These are phyloP conservation scores for Chrysopilus asiliformis DNA, from an alignment of 2,888 invertebrate species.

Conservation along the genomic window DNA sequence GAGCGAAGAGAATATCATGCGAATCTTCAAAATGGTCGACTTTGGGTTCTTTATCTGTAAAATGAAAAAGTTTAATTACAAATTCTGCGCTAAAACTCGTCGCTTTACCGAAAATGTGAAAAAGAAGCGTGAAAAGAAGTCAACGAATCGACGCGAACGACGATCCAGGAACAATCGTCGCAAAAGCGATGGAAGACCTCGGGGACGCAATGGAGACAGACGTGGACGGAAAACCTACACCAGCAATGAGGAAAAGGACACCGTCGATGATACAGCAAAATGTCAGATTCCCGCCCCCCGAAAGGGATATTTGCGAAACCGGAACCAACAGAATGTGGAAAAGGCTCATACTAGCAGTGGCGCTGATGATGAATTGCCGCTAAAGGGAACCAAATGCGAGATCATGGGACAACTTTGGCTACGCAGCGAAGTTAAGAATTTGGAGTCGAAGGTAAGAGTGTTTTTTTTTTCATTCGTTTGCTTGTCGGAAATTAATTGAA, in stretches of 20 bases:
- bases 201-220: constrained; percentile 18
- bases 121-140: constrained; percentile 33
- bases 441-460: constrained; percentile 53
- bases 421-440: constrained; percentile 70
- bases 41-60: constrained; percentile 50
- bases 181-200: constrained; percentile 32
- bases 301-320: constrained; percentile 32
- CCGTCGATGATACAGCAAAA: constrained; percentile 30
- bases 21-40: constrained; percentile 62
- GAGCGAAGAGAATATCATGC: constrained; percentile 59
- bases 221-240: constrained; percentile 20
- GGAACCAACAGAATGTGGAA: constrained; percentile 22
- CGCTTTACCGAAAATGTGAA: constrained; percentile 27
- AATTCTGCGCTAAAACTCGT: constrained; percentile 32
- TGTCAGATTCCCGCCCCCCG: constrained; percentile 14
- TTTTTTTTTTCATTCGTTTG: constrained; percentile 3
- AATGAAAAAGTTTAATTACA: constrained; percentile 35
- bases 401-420: constrained; percentile 83
- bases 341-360: constrained; percentile 25
- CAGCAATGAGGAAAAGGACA: constrained; percentile 35
- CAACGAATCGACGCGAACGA: constrained; percentile 25
- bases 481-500: not conserved
- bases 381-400: constrained; percentile 26
- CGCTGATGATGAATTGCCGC: constrained; percentile 29
- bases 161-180: constrained; percentile 27